A percentile compares a stretch with the other conserved stretches of the same genome.
Evolutionary conservation across 2,113 vertebrate genomes (phyloP).

Genomic region (Craseonycteris thonglongyai): DNA sequence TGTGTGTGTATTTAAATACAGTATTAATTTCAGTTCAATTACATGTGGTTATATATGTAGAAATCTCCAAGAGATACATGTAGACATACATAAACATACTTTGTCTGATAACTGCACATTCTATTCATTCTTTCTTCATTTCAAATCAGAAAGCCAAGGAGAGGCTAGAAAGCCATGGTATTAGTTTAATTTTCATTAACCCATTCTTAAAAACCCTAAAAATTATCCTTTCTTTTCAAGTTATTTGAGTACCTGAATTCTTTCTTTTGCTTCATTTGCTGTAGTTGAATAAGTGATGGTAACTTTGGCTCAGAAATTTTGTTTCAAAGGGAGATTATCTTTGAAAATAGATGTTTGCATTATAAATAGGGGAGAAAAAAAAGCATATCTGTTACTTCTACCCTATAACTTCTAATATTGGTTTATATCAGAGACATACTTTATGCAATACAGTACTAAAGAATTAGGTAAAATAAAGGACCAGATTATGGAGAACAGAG

Average conservation of each 20-base stretch:
- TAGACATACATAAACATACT: not conserved
- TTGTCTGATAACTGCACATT: not conserved
- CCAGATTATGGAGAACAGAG: not conserved
- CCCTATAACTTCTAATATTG: not conserved
- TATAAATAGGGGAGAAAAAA: not conserved
- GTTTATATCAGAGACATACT: not conserved
- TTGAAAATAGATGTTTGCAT: conserved; percentile 9
- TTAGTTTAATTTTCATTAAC: not conserved
- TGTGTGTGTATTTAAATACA: not conserved
- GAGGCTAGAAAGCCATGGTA: not conserved
- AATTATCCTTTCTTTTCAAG: not conserved
- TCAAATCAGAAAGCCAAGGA: not conserved
- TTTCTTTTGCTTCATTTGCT: not conserved
- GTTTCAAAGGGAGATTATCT: conserved; percentile 22
- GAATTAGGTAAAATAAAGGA: not conserved
- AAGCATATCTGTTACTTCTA: not conserved
- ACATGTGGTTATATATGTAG: not conserved
- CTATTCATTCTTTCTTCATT: not conserved
- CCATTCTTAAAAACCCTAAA: not conserved
- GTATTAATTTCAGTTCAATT: conserved; percentile 1
- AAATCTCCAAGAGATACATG: not conserved
- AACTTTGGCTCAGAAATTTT: conserved; percentile 8
- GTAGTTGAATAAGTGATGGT: not conserved
- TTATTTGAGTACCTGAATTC: conserved; percentile 9
- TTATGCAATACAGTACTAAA: not conserved